phyloP scores from a whole-genome alignment of 1,140 invertebrate genomes.

The Himalopsyche phryganea region DNA sequence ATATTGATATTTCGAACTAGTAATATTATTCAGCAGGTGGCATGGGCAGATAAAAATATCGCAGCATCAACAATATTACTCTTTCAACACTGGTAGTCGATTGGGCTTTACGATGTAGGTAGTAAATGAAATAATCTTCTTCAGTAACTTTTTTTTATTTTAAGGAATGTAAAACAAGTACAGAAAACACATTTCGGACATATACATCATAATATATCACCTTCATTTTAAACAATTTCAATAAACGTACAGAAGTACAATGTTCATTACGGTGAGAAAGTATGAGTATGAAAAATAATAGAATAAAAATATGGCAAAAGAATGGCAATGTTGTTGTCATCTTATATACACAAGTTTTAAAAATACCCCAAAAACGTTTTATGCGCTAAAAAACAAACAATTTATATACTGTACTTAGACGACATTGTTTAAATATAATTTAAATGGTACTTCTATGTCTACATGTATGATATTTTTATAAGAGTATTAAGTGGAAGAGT shows the following conservation, averaged over 20 bases:
- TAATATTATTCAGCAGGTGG: too few species aligned
- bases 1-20: too few species aligned
- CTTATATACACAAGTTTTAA: conserved; percentile 22
- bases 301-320: conserved; percentile 31
- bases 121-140: neutral
- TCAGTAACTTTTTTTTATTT: conserved; percentile 26
- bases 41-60: too few species aligned
- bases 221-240: conserved; percentile 9
- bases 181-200: conserved; percentile 29
- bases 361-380: conserved; percentile 25
- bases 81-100: too few species aligned
- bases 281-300: conserved; percentile 20
- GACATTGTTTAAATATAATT: conserved; percentile 17
- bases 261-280: neutral
- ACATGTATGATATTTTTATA: conserved; percentile 11
- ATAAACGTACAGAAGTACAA: conserved; percentile 1
- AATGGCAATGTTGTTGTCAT: conserved; percentile 23
- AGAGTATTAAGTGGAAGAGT: conserved; percentile 18
- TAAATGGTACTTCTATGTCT: conserved; percentile 15
- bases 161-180: conserved; percentile 33
- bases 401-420: conserved; percentile 10
- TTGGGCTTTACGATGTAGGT: too few species aligned
- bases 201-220: conserved; percentile 11
- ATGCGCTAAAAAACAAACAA: conserved; percentile 14
- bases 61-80: too few species aligned